Evolutionary conservation across 2,888 invertebrate species (phyloP), one percentile per base, ranked within the genome.

Genomic region (Ecliptopera silaceata): DNA sequence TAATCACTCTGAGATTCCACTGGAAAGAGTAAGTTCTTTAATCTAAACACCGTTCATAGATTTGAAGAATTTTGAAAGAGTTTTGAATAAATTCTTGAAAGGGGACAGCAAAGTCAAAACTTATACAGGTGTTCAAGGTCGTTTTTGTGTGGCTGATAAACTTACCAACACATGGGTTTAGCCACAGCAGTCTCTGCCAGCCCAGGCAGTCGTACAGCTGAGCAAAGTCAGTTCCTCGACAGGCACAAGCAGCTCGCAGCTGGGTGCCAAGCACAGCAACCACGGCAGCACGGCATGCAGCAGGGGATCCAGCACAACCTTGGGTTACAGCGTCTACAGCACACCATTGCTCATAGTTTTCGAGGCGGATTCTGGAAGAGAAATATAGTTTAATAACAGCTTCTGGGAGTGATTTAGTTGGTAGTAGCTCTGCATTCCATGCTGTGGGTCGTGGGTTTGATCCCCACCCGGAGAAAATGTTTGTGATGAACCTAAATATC

Each of bases 151-250:
- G 2, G 15, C 15, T 2, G 15, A 8, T n/a, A 31, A 8, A 64
- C 96, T 94, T 86, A 97, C 97, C 97, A 71, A 97, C 97, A 84
- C 97, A 97, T 49, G 97, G 97, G 84, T 97, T 97, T 59, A 97
- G 94, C 97, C 97, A 97, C 34, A 97, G 92, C 36, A 97, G 92
- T 57, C 97, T 85, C 75, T 97, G 96, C 97, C 97, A 97, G 49
- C 97, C 97, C 0, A 97, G 93, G 72, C 97, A 97, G 75, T 96
- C 96, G 80, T 97, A 97, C 31, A 97, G 92, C 79, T 97, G 96
- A 34, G 95, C 94, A 76, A 95, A 94, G 88, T 97, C 97, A 1
- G 96, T 95, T 31, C 96, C 96, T 63, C 96, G 95, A 81, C 98
- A 98, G 39, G 96, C 96, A 79, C 98, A 98, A 51, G 96, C 96